Percentiles rank a stretch among this genome's conserved stretches.
phyloP scores from a whole-genome alignment of 2,797 vertebrate species.

The Falco concolor region DNA sequence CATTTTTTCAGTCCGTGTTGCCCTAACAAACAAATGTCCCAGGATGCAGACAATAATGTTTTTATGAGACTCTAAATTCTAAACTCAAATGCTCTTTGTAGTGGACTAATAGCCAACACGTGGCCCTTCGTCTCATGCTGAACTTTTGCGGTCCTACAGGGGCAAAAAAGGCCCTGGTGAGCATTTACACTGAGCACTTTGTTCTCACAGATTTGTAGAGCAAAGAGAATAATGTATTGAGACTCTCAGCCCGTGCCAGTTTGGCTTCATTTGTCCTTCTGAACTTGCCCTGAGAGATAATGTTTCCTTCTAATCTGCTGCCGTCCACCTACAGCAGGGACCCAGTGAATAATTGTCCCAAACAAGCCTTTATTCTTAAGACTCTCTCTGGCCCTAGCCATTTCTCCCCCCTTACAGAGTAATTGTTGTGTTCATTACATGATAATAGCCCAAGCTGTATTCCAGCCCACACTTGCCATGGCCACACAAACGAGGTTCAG shows the following conservation, averaged over 20 bases:
- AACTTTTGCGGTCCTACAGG: conserved; percentile 81
- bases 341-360: conserved; percentile 75
- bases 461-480: conserved; percentile 61
- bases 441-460: conserved; percentile 26
- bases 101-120: conserved; percentile 85
- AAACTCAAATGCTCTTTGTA: conserved; percentile 87
- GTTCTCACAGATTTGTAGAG: conserved; percentile 78
- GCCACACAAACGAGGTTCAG: conserved; percentile 29
- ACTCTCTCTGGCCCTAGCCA: conserved; percentile 5
- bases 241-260: conserved; percentile 70
- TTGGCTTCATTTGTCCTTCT: conserved; percentile 68
- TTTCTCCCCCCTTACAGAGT: conserved; percentile 42
- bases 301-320: conserved; percentile 86
- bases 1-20: conserved; percentile 82
- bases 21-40: conserved; percentile 84
- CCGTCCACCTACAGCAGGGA: conserved; percentile 79
- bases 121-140: conserved; percentile 78
- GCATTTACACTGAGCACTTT: conserved; percentile 79
- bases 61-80: conserved; percentile 91
- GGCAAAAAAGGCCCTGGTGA: conserved; percentile 75
- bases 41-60: conserved; percentile 90
- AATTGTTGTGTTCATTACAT: conserved; percentile 50
- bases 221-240: conserved; percentile 82
- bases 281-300: conserved; percentile 84
- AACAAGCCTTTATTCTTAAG: conserved; percentile 78